Evolutionary conservation across 2,888 invertebrate genomes (phyloP).

Genomic region (Artemia sinica): DNA sequence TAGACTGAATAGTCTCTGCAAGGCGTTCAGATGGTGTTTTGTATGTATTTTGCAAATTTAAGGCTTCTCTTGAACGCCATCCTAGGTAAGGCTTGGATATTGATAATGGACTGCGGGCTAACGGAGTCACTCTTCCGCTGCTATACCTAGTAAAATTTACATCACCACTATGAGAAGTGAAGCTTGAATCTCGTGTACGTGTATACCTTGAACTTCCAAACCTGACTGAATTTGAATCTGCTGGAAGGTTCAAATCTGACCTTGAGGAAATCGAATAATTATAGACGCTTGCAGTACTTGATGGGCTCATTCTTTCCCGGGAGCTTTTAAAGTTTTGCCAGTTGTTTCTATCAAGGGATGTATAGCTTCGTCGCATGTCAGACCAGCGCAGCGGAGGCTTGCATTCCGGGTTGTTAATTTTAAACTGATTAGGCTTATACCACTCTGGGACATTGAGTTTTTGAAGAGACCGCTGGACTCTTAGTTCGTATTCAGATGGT

Average conservation of each 20-base stretch:
- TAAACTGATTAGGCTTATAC: conserved; percentile 42
- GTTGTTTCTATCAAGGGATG: conserved; percentile 23
- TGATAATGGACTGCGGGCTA: conserved; percentile 37
- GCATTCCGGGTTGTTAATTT: conserved; percentile 21
- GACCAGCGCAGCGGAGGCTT: conserved; percentile 17
- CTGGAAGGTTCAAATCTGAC: conserved; percentile 32
- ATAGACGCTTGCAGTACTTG: conserved; percentile 28
- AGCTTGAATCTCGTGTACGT: neutral
- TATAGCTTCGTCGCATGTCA: conserved; percentile 14
- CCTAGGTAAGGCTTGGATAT: conserved; percentile 59
- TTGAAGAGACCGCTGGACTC: conserved; percentile 80
- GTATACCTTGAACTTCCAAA: no score
- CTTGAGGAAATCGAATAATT: conserved; percentile 44
- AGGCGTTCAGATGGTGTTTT: conserved; percentile 68
- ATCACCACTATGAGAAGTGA: neutral
- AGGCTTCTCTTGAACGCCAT: conserved; percentile 69
- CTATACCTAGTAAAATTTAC: conserved; percentile 21
- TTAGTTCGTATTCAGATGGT: conserved; percentile 80
- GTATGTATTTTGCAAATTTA: conserved; percentile 38
- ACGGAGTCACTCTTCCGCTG: conserved; percentile 16
- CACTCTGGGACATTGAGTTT: conserved; percentile 88
- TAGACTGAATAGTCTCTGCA: conserved; percentile 30
- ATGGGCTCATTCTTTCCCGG: conserved; percentile 21
- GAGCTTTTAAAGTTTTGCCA: conserved; percentile 16
- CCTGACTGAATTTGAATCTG: neutral